phyloP scores from a whole-genome alignment of 2,113 vertebrate species.

The Syrrhaptes paradoxus region DNA sequence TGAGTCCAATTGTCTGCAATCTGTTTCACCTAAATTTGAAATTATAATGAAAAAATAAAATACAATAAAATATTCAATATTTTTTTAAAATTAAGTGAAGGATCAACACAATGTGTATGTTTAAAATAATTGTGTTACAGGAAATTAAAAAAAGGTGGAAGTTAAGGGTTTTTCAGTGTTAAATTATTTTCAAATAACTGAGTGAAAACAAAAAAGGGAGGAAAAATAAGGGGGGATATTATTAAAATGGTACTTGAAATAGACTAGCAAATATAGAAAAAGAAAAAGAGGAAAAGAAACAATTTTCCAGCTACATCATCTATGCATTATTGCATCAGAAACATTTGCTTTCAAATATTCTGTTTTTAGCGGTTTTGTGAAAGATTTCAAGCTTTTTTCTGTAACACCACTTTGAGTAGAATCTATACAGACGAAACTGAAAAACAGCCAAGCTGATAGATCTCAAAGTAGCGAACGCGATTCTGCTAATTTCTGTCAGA shows the following conservation, averaged over 20 bases:
- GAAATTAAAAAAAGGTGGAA: neutral
- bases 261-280: neutral
- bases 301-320: neutral
- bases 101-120: neutral
- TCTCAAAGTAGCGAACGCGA: neutral
- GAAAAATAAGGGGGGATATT: neutral
- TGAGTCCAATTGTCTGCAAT: neutral
- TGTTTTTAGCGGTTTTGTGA: neutral
- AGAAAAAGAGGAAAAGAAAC: neutral
- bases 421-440: neutral
- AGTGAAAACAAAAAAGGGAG: neutral
- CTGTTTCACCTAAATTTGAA: neutral
- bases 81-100: neutral
- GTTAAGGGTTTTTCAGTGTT: neutral
- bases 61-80: neutral
- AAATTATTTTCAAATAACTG: neutral
- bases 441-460: neutral
- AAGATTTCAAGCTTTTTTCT: neutral
- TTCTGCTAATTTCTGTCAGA: neutral
- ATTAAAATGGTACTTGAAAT: neutral
- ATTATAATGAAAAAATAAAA: neutral
- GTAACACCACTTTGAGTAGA: neutral
- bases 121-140: neutral
- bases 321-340: neutral
- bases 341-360: neutral